These are phyloP conservation scores for Enteromius treurensis DNA, from an alignment of 2,797 vertebrate species.

Conservation along the genomic window DNA sequence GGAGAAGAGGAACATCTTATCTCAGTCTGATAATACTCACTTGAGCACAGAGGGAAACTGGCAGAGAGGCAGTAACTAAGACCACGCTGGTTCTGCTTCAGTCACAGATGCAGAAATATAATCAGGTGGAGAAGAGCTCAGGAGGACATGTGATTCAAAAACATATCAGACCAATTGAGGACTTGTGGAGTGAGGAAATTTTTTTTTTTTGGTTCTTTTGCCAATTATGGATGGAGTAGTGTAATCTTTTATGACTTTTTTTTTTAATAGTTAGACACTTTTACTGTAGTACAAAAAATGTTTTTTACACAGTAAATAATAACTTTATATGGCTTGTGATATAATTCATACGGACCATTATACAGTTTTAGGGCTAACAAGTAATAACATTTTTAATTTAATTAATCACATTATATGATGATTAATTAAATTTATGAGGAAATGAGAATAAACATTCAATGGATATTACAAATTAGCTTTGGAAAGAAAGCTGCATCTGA, in stretches of 20 bases:
- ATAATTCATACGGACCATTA: background rate
- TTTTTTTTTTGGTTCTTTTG: background rate
- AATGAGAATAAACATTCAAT: background rate
- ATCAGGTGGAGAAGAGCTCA: slow-evolving; percentile 5
- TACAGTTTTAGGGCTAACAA: background rate
- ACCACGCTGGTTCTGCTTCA: slow-evolving; percentile 6
- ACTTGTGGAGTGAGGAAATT: background rate
- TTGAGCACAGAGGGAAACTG: slow-evolving; percentile 37
- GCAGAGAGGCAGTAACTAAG: slow-evolving; percentile 8
- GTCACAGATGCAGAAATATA: slow-evolving; percentile 28
- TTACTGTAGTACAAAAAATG: background rate
- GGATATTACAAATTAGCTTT: background rate
- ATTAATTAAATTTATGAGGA: background rate
- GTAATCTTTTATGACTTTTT: background rate
- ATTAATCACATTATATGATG: background rate
- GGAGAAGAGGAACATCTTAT: slow-evolving; percentile 41
- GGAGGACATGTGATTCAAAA: background rate
- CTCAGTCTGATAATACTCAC: slow-evolving; percentile 37
- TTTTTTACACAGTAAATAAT: background rate
- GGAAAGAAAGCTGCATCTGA: background rate
- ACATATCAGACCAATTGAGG: background rate
- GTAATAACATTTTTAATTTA: background rate
- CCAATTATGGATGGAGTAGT: background rate
- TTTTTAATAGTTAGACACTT: background rate
- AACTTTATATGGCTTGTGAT: background rate